Base-by-base conservation (phyloP, 2,888 invertebrate genomes). In the Trichopria drosophilae region DNA sequence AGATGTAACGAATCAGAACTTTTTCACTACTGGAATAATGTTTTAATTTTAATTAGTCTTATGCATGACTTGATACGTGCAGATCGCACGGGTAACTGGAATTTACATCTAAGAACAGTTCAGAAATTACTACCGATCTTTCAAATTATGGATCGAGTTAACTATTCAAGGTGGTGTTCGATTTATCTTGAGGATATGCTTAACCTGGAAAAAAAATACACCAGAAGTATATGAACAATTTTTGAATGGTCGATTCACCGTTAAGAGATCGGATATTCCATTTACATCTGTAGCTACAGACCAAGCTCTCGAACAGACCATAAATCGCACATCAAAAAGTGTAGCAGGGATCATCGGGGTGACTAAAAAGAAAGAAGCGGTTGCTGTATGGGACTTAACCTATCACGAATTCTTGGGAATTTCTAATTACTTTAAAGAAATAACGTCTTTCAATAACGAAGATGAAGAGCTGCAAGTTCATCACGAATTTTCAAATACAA, bases 221-320 rank as follows among this genome's bases (percentile, higher is more conserved):
- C 32, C 32, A n/a, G 13, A 32, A 7, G 7, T 32, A 7, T 32
- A 32, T 13, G 10, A 10, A 16, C 1, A 35, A 9, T 35, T 35
- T 35, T 2, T 16, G 19, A 6, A 12, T 18, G 36, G 36, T 10
- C 7, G 10, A 18, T 16, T 16, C n/a, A 23, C 34, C 6, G 40
- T 53, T 9, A 47, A 56, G 36, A 22, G 26, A 15, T 22, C 41
- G 9, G 23, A 36, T 16, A 15, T n/a, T 5, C 20, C 43, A 4
- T 47, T 53, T 20, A 41, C 41, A 6, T 46, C 51, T 7, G 42
- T 53, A 7, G 13, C 20, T n/a, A 18, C 36, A 6, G 43, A 53
- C 24, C 51, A 48, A 29, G 37, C 29, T 6, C 18, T 56, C 1
- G 56, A 56, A 39, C 48, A 44, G 28, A 51, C 55, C 1, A 48